Percentiles rank a stretch among this genome's conserved stretches.
These are phyloP conservation scores for Notarius lentiginosus DNA, from an alignment of 2,113 vertebrate species.

Conservation along the genomic window DNA sequence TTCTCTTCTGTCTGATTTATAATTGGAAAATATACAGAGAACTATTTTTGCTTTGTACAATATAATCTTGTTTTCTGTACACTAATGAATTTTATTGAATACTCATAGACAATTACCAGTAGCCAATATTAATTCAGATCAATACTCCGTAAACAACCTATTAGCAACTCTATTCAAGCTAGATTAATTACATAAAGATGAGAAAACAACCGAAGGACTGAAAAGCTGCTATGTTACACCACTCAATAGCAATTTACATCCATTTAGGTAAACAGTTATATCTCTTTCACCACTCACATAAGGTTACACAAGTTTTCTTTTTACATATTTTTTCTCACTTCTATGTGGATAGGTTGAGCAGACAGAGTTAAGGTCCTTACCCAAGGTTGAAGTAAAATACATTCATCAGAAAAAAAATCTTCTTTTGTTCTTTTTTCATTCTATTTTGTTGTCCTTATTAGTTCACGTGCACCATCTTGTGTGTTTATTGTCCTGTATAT, in stretches of 20 bases:
- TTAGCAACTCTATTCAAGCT: not conserved
- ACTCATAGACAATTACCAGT: not conserved
- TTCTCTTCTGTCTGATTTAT: not conserved
- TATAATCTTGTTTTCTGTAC: not conserved
- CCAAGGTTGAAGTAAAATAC: not conserved
- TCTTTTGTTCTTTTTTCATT: not conserved
- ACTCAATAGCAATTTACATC: not conserved
- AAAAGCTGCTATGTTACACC: not conserved
- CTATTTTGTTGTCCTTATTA: not conserved
- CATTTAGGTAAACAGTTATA: not conserved
- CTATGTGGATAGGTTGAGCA: too few species aligned
- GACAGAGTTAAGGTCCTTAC: too few species aligned
- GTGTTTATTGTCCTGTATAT: not conserved
- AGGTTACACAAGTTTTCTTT: not conserved
- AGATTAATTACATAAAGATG: not conserved
- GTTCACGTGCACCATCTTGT: too few species aligned
- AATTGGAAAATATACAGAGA: not conserved
- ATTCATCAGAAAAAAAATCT: not conserved
- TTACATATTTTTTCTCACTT: too few species aligned
- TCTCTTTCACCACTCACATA: not conserved
- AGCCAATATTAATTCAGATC: not conserved
- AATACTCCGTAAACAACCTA: not conserved
- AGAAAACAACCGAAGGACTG: not conserved
- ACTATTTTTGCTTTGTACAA: not conserved
- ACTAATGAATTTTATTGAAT: slow-evolving; percentile 7